Conservation (phyloP, 1,140 invertebrate genomes). For the Orchestia grillus region DNA sequence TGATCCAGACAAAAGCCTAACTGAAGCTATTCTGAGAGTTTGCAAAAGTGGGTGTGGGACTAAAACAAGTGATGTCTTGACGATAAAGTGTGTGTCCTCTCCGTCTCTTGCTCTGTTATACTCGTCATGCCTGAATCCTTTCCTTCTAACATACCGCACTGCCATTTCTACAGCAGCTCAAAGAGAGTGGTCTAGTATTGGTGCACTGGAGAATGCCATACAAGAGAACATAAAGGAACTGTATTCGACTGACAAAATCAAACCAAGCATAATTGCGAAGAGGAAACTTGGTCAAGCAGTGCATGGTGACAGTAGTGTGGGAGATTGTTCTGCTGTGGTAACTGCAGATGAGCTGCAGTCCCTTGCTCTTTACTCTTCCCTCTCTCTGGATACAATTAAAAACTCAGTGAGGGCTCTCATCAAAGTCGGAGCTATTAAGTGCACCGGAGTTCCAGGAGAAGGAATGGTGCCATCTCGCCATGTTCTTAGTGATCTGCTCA, state of each 20-base stretch:
- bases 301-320: neutral
- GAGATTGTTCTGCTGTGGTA: neutral
- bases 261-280: neutral
- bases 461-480: neutral
- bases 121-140: neutral
- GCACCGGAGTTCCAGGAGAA: slow-evolving; percentile 34
- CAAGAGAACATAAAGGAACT: slow-evolving; percentile 8
- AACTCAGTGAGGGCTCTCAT: slow-evolving; percentile 61
- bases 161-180: slow-evolving; percentile 38
- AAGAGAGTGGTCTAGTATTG: slow-evolving; percentile 57
- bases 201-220: neutral
- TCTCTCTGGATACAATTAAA: slow-evolving; percentile 62
- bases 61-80: neutral
- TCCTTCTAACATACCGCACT: neutral
- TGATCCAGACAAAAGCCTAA: neutral
- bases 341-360: neutral
- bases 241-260: neutral
- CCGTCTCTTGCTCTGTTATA: slow-evolving; percentile 2
- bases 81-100: neutral
- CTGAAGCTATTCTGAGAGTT: neutral
- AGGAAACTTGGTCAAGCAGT: neutral
- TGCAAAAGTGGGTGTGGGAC: neutral
- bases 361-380: slow-evolving; percentile 59
- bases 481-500: neutral
- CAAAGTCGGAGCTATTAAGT: slow-evolving; percentile 58